A percentile compares a stretch with the other conserved stretches of the same genome.
Conservation (phyloP, 1,140 invertebrate species). For the Aphaenogaster floridana region DNA sequence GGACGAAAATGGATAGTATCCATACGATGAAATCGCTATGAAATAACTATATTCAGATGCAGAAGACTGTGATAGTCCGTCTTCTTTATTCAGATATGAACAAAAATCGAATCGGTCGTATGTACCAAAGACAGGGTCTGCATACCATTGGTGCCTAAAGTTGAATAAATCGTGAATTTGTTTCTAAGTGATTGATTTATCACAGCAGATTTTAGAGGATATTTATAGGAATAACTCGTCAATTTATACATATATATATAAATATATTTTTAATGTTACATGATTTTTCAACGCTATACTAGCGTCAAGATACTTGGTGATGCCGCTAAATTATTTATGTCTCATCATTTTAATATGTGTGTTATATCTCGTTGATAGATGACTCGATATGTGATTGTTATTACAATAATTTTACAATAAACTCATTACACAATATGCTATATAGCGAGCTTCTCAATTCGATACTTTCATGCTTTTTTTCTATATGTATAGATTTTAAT, state of each 20-base stretch:
- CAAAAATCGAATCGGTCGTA: slow-evolving; percentile 84
- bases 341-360: slow-evolving; percentile 85
- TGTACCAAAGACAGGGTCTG: slow-evolving; percentile 88
- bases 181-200: slow-evolving; percentile 86
- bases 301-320: slow-evolving; percentile 84
- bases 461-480: slow-evolving; percentile 72
- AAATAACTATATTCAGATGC: slow-evolving; percentile 65
- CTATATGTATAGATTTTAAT: slow-evolving; percentile 68
- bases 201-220: slow-evolving; percentile 86
- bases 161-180: slow-evolving; percentile 83
- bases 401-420: slow-evolving; percentile 87
- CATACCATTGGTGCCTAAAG: slow-evolving; percentile 87
- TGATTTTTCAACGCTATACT: slow-evolving; percentile 85
- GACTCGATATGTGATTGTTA: slow-evolving; percentile 87
- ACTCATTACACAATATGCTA: slow-evolving; percentile 83
- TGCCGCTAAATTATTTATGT: slow-evolving; percentile 87
- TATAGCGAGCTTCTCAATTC: slow-evolving; percentile 70
- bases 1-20: slow-evolving; percentile 55
- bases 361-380: slow-evolving; percentile 86
- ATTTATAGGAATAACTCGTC: slow-evolving; percentile 86
- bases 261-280: slow-evolving; percentile 87
- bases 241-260: slow-evolving; percentile 86
- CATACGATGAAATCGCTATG: slow-evolving; percentile 53
- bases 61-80: slow-evolving; percentile 67
- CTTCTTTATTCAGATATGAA: slow-evolving; percentile 68